These are phyloP conservation scores for Tupaia tana DNA, from an alignment of 2,113 vertebrate species.

Conservation along the genomic window DNA sequence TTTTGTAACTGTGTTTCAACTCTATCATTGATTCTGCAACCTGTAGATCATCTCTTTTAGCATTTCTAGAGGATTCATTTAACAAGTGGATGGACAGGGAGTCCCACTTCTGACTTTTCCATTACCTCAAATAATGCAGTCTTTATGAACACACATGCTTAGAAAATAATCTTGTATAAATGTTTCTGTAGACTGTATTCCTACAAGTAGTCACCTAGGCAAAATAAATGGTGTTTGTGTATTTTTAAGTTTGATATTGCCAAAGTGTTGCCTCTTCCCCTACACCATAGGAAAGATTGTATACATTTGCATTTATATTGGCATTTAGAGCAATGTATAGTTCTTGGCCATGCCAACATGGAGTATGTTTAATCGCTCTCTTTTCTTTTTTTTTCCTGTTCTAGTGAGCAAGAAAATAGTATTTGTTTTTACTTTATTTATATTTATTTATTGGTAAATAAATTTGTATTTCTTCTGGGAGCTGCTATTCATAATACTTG, in stretches of 20 bases:
- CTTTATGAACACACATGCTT: background rate
- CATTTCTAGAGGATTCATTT: background rate
- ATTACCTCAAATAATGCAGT: background rate
- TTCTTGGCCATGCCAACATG: background rate
- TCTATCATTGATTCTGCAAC: background rate
- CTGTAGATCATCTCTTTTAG: background rate
- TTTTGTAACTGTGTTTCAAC: background rate
- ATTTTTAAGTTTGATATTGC: constrained; percentile 10
- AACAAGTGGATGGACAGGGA: background rate
- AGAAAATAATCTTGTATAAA: background rate
- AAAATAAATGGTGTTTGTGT: background rate
- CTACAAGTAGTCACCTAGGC: background rate
- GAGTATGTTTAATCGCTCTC: background rate
- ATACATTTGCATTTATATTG: background rate
- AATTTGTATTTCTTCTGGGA: constrained; percentile 14
- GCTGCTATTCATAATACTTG: constrained; percentile 24
- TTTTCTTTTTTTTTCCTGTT: constrained; percentile 2
- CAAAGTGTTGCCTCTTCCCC: background rate
- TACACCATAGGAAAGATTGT: background rate
- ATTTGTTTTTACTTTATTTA: constrained; percentile 18
- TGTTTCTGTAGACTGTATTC: background rate
- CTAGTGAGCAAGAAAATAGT: background rate
- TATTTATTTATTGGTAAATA: constrained; percentile 7
- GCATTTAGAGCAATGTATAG: background rate
- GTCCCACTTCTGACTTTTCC: background rate